Conservation (phyloP, 2,113 vertebrate genomes). For the Philantomba maxwellii region DNA sequence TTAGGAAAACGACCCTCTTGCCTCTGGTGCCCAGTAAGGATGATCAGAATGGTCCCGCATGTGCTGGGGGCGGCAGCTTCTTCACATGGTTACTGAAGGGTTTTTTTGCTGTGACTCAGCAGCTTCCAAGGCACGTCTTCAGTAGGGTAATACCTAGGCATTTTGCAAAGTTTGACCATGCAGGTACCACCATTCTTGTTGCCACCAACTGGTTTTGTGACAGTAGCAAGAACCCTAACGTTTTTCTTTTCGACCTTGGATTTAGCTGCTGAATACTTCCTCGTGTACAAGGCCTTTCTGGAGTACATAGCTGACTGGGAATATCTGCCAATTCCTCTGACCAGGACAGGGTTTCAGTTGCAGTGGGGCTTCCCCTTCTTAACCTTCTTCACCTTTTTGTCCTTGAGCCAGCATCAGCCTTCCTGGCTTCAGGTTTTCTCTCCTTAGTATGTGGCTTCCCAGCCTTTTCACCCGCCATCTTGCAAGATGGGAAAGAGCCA, state of each 20-base stretch:
- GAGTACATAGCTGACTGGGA: neutral
- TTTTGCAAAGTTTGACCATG: neutral
- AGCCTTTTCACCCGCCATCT: neutral
- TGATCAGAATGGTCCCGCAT: rapidly evolving
- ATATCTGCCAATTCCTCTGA: neutral
- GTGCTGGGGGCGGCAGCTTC: neutral
- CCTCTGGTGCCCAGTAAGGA: neutral
- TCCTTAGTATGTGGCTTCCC: neutral
- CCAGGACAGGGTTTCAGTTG: neutral
- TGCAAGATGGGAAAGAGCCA: neutral
- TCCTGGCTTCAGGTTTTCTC: neutral
- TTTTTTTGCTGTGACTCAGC: neutral
- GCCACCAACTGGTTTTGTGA: neutral
- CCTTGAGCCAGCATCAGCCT: neutral
- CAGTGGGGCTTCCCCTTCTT: neutral
- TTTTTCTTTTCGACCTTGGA: neutral
- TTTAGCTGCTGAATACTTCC: neutral
- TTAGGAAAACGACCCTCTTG: neutral
- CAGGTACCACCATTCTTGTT: neutral
- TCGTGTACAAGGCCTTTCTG: neutral
- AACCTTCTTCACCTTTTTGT: neutral
- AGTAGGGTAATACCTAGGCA: neutral
- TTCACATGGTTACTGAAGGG: neutral
- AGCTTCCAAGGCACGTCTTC: neutral
- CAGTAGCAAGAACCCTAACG: neutral